These are phyloP conservation scores for Lasiurus cinereus DNA, from an alignment of 2,113 vertebrate genomes.

Conservation along the genomic window DNA sequence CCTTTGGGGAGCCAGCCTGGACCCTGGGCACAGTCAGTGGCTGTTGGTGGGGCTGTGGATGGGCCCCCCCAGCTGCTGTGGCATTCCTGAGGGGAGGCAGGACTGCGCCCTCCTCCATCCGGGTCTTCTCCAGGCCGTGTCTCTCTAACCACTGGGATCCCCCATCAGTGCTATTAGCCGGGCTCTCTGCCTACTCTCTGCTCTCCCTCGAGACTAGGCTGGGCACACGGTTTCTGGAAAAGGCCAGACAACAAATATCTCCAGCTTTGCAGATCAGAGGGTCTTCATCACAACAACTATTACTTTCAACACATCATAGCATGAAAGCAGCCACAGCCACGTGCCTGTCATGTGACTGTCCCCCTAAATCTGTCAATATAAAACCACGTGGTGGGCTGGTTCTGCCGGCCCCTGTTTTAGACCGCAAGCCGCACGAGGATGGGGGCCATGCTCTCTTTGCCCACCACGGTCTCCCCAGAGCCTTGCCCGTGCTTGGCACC, in stretches of 20 bases:
- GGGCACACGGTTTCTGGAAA: neutral
- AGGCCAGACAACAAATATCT: neutral
- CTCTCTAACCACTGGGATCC: neutral
- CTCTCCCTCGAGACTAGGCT: neutral
- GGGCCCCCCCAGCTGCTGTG: neutral
- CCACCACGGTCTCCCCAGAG: neutral
- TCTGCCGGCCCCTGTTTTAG: neutral
- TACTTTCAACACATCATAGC: neutral
- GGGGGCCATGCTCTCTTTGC: neutral
- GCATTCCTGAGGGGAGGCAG: neutral
- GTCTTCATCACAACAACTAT: neutral
- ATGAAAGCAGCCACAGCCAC: neutral
- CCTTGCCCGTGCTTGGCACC: neutral
- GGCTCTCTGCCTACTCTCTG: neutral
- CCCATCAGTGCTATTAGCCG: neutral
- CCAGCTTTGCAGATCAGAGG: neutral
- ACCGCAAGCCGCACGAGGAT: neutral
- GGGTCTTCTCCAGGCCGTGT: neutral
- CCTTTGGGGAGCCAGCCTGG: neutral
- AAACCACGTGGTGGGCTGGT: neutral
- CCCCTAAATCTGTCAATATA: slow-evolving; percentile 32
- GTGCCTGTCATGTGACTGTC: neutral
- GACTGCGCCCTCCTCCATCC: neutral
- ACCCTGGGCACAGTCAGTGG: neutral
- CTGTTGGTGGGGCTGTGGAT: neutral